These are phyloP conservation scores for Panthera uncia DNA, from an alignment of 2,113 vertebrate species.

Conservation along the genomic window DNA sequence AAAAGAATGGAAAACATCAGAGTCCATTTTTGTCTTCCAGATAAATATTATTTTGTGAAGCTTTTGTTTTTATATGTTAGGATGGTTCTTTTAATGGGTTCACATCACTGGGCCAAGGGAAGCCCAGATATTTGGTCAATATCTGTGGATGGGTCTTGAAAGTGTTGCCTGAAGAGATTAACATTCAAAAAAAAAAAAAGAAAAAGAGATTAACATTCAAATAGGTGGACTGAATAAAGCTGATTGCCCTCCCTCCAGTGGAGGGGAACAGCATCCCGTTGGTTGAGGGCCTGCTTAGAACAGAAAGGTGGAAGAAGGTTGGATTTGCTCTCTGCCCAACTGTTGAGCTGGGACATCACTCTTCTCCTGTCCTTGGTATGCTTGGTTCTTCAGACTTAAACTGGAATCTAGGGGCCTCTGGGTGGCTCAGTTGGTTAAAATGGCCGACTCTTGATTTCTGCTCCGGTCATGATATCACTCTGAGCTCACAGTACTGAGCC, in stretches of 20 bases:
- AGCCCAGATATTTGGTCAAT: not conserved
- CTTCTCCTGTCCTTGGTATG: not conserved
- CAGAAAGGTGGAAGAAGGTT: not conserved
- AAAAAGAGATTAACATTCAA: not conserved
- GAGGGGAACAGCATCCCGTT: not conserved
- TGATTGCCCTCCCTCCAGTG: not conserved
- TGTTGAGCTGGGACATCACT: not conserved
- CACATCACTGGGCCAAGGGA: not conserved
- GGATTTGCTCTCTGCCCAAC: not conserved
- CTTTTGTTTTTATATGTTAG: not conserved
- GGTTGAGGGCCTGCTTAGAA: not conserved
- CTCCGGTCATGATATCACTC: too few species aligned
- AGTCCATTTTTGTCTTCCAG: not conserved
- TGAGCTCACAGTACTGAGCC: too few species aligned
- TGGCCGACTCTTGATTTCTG: too few species aligned
- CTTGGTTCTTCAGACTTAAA: not conserved
- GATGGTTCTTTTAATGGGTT: not conserved
- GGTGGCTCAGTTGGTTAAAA: too few species aligned
- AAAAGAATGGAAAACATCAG: not conserved
- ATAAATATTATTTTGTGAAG: not conserved
- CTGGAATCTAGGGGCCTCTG: too few species aligned
- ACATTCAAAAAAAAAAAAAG: not conserved
- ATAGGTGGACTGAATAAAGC: not conserved
- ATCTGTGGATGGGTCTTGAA: not conserved
- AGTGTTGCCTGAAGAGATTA: not conserved